Percentiles rank a stretch among this genome's conserved stretches.
Evolutionary conservation across 37 sponge, comb jelly and placozoan genomes (phyloP).

Genomic region (Ianthella basta): DNA sequence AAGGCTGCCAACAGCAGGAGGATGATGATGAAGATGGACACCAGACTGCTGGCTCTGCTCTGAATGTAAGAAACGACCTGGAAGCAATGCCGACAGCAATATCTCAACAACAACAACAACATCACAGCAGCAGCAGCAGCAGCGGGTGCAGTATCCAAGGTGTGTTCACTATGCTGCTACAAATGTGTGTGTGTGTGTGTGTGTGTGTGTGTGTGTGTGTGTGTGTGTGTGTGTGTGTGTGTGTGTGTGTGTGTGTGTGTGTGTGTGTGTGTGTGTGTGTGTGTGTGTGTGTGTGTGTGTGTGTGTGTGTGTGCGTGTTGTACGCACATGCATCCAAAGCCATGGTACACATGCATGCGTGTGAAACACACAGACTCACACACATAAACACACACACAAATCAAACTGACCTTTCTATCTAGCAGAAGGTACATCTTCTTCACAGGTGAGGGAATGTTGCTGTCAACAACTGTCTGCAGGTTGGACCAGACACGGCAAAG

Average conservation of each 20-base stretch:
- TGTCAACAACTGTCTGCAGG: neutral
- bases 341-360: neutral
- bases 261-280: too few relatives aligned
- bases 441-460: neutral
- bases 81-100: neutral
- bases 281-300: too few relatives aligned
- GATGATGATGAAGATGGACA: conserved; percentile 9
- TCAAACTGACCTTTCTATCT: neutral
- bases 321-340: too few relatives aligned
- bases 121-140: neutral
- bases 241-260: too few relatives aligned
- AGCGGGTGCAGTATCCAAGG: neutral
- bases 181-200: too few relatives aligned
- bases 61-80: neutral
- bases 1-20: neutral
- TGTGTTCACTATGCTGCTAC: neutral
- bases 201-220: too few relatives aligned
- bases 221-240: too few relatives aligned
- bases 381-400: conserved; percentile 24
- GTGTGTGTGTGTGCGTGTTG: too few relatives aligned
- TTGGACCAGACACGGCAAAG: neutral
- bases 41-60: neutral
- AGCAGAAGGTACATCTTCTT: neutral
- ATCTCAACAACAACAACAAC: neutral
- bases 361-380: neutral